Evolutionary conservation across 2,888 invertebrate genomes (phyloP), one percentile per base, ranked within the genome.

Genomic region (Stratiomys singularior): DNA sequence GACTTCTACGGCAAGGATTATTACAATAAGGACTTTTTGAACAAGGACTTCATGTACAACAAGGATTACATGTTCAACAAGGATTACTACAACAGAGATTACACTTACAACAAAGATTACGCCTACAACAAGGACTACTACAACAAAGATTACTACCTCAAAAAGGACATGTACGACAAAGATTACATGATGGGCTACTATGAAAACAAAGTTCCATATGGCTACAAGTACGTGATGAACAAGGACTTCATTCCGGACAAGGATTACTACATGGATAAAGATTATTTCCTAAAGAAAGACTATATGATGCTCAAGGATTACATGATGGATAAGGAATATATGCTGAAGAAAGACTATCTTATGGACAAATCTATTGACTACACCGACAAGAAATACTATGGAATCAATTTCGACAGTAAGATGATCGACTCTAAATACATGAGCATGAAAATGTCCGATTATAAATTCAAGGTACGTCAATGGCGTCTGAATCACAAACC

Each of bases 401-500:
- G 52, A 5, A 28, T 67, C 9, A 21, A 44, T 5, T 1, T 56
- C 25, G 46, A 63, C 47, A 25, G 15, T 11, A 71, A 71, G n/a
- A 27, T 25, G 23, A 4, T 25, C 30, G 52, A 28, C 28, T 27
- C 28, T 18, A 23, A 15, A 9, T 44, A 18, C 18, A 30, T 44
- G 69, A 47, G 25, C 15, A 15, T 28, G 5, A 37, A 37, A 37
- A 37, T 37, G 37, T 37, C 37, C 9, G 27, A 27, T 27, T 58
- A 74, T 60, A 74, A 74, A 58, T 44, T 56, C 30, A 87, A 90
- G 81, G 90, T 91, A 7, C 90, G 91, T 72, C 93, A 93, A 84
- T 89, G 90, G 81, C 92, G 94, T 81, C 87, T 94, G 46, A 92
- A 92, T 86, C 92, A 93, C 88, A 90, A 92, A 80, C 89, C 90